A percentile compares a stretch with the other conserved stretches of the same genome.
phyloP scores from a whole-genome alignment of 1,140 invertebrate genomes.

The Dufourea novaeangliae region DNA sequence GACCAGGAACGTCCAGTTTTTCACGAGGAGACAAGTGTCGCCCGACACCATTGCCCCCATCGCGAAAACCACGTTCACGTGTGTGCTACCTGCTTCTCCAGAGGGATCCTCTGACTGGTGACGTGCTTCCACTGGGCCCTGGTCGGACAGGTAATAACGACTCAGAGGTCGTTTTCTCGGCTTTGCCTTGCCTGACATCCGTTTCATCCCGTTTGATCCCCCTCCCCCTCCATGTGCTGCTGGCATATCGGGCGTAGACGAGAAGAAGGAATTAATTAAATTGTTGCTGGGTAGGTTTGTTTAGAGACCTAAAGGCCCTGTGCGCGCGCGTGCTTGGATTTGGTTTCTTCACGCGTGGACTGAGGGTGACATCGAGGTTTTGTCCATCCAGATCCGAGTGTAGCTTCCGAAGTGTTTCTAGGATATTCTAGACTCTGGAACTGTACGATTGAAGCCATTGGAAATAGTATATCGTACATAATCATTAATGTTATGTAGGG shows the following conservation, averaged over 20 bases:
- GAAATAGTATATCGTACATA: no score
- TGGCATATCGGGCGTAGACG: constrained; percentile 36
- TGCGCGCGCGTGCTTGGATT: not conserved
- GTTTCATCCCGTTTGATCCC: constrained; percentile 47
- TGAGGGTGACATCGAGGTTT: not conserved
- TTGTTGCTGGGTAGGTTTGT: constrained; percentile 41
- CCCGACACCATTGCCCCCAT: constrained; percentile 69
- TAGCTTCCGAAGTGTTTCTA: no score
- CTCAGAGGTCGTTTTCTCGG: constrained; percentile 45
- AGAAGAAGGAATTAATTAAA: constrained; percentile 52
- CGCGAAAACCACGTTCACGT: constrained; percentile 68
- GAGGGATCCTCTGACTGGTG: constrained; percentile 49
- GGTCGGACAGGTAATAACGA: constrained; percentile 47
- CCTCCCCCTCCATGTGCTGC: no score
- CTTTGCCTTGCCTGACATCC: constrained; percentile 44
- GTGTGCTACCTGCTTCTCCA: constrained; percentile 54
- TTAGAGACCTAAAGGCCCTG: no score
- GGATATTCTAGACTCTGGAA: no score
- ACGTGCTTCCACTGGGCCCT: constrained; percentile 44
- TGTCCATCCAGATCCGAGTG: not conserved
- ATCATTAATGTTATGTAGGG: no score
- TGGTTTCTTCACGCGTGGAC: constrained; percentile 2
- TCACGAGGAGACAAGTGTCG: constrained; percentile 75
- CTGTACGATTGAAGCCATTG: no score
- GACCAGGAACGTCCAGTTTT: constrained; percentile 72